Conservation (phyloP, 1,140 invertebrate species). For the Drosophila tristis region DNA sequence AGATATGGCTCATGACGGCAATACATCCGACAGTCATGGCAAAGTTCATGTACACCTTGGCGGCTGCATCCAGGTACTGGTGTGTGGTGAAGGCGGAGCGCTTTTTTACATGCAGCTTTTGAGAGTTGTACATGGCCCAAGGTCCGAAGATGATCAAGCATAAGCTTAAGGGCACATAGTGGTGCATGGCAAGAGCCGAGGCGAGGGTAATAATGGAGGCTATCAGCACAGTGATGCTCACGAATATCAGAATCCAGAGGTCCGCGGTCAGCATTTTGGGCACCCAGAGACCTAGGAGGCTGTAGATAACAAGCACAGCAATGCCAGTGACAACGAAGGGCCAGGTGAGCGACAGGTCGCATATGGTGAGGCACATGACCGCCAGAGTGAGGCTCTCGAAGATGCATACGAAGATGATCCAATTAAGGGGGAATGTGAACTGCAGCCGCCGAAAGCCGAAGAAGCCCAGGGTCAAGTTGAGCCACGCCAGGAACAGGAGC, state of each 20-base stretch:
- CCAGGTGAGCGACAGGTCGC: conserved; percentile 49
- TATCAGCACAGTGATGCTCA: conserved; percentile 38
- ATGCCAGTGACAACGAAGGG: conserved; percentile 18
- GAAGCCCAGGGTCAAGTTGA: conserved; percentile 44
- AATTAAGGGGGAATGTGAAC: conserved; percentile 46
- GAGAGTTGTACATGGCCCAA: conserved; percentile 57
- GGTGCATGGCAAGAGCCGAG: conserved; percentile 30
- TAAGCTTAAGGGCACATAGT: conserved; percentile 48
- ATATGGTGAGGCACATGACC: conserved; percentile 30
- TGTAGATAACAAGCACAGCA: conserved; percentile 38
- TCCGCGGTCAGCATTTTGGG: conserved; percentile 30
- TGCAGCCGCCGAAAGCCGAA: conserved; percentile 64
- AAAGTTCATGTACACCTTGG: conserved; percentile 50
- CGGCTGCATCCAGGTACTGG: conserved; percentile 34
- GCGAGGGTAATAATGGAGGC: conserved; percentile 17
- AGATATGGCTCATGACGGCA: conserved; percentile 8
- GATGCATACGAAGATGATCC: conserved; percentile 54
- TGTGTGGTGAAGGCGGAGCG: background rate
- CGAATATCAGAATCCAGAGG: conserved; percentile 58
- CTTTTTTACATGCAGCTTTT: conserved; percentile 25
- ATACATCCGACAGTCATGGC: conserved; percentile 42
- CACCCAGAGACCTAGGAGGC: conserved; percentile 46
- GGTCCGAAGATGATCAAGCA: conserved; percentile 53
- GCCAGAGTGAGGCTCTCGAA: conserved; percentile 60
- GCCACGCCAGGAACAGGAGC: conserved; percentile 47